Conservation (phyloP, 1,140 invertebrate species). For the Drosophila ercepeae region DNA sequence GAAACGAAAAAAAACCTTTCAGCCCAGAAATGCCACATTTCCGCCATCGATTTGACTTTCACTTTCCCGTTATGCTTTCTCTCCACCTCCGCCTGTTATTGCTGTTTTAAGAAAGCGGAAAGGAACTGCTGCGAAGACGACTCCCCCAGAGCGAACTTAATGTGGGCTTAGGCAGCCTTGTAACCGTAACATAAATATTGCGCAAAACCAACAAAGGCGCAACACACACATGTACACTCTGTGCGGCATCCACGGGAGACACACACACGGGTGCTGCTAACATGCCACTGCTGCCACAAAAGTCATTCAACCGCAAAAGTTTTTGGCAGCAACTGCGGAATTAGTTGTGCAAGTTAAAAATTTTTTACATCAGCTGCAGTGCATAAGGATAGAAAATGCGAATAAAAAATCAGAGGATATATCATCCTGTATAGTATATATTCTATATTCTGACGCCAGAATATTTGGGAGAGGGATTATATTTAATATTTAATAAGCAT, state of each 20-base stretch:
- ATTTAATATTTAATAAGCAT: neutral
- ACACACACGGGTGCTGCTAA: conserved; percentile 15
- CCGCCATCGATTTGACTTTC: conserved; percentile 56
- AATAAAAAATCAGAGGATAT: conserved; percentile 2
- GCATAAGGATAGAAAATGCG: conserved; percentile 1
- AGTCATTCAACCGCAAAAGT: conserved; percentile 70
- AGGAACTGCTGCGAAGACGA: conserved; percentile 13
- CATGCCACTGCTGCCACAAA: conserved; percentile 67
- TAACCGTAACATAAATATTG: conserved; percentile 75
- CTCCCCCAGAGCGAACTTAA: conserved; percentile 31
- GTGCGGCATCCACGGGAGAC: neutral
- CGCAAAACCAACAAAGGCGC: conserved; percentile 49
- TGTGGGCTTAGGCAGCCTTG: conserved; percentile 58
- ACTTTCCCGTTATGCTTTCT: neutral
- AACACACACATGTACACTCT: conserved; percentile 9
- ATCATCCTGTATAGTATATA: neutral
- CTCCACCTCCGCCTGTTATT: neutral
- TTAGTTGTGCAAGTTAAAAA: conserved; percentile 54
- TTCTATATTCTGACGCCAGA: neutral
- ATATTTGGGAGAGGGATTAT: conserved; percentile 1
- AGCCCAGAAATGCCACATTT: conserved; percentile 56
- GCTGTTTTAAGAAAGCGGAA: conserved; percentile 28
- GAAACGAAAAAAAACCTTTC: conserved; percentile 64
- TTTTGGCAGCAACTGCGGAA: conserved; percentile 54
- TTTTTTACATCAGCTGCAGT: conserved; percentile 44